These are phyloP conservation scores for Hippopotamus amphibius DNA, from an alignment of 2,113 vertebrate genomes.

Conservation along the genomic window DNA sequence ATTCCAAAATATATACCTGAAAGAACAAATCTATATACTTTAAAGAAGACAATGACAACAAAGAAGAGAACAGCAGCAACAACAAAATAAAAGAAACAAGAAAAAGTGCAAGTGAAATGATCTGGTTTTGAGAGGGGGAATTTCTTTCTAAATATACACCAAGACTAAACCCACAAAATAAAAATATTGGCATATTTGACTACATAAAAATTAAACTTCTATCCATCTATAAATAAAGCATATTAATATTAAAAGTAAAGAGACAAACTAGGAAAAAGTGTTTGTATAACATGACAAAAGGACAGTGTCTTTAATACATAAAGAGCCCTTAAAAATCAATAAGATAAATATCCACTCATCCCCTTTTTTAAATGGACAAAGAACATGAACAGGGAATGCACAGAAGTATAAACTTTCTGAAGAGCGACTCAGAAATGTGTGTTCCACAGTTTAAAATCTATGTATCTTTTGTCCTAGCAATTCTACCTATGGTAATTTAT, in stretches of 20 bases:
- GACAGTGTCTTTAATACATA: background rate
- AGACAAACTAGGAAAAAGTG: background rate
- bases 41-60: background rate
- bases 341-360: background rate
- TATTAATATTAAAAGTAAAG: constrained; percentile 4
- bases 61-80: background rate
- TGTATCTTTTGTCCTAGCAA: background rate
- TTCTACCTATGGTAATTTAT: background rate
- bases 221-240: constrained; percentile 21
- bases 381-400: background rate
- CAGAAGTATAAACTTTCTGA: background rate
- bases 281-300: background rate
- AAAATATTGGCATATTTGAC: background rate
- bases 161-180: background rate
- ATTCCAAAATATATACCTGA: background rate
- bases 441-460: background rate
- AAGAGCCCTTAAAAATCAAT: background rate
- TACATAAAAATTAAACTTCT: constrained; percentile 20
- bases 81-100: background rate
- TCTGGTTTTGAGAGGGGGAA: background rate
- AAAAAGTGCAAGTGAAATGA: background rate
- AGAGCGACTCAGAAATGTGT: background rate
- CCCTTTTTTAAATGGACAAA: background rate
- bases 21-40: background rate
- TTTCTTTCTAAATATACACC: background rate